Evolutionary conservation across 2,797 vertebrate species (phyloP).

Genomic region (Acanthis flammea): DNA sequence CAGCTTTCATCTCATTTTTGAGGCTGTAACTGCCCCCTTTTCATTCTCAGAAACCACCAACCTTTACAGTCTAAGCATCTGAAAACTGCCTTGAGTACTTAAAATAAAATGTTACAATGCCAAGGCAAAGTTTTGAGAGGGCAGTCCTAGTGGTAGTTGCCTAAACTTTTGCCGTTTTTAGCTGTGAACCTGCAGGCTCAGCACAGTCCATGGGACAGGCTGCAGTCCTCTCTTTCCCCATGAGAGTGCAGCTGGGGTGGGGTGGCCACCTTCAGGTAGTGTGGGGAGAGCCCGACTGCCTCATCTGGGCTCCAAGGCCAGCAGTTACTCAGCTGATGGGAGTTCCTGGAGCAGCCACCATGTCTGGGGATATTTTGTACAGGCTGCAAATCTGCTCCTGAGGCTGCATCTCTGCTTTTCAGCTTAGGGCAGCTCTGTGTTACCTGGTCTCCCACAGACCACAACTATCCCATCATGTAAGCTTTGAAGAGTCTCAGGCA

Average conservation of each 20-base stretch:
- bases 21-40: neutral
- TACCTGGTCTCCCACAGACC: neutral
- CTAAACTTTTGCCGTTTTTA: neutral
- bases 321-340: neutral
- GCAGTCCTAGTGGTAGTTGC: neutral
- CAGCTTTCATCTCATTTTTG: neutral
- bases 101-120: neutral
- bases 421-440: neutral
- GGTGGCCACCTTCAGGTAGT: neutral
- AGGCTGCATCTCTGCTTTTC: neutral
- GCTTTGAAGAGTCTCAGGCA: neutral
- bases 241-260: neutral
- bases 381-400: neutral
- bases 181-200: neutral
- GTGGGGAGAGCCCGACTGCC: rapidly evolving
- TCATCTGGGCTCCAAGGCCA: rapidly evolving
- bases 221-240: neutral
- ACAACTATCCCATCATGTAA: neutral
- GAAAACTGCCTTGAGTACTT: neutral
- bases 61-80: neutral
- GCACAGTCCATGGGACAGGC: neutral
- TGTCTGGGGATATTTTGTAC: rapidly evolving
- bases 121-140: neutral
- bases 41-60: neutral
- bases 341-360: rapidly evolving